Evolutionary conservation across 2,113 vertebrate genomes (phyloP).

Genomic region (Cercopithecus mona): DNA sequence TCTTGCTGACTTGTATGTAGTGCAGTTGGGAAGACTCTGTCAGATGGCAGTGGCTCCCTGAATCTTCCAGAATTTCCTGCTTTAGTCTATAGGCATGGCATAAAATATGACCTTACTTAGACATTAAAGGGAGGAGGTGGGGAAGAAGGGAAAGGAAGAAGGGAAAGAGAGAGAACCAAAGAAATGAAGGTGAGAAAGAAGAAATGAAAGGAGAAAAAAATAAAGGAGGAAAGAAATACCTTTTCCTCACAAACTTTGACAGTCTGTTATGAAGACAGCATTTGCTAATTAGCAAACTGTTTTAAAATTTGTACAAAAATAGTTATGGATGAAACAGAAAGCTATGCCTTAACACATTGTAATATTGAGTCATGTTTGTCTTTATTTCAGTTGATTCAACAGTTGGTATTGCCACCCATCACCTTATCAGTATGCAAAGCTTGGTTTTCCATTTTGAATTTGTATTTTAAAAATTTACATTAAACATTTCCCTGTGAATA

Average conservation of each 20-base stretch:
- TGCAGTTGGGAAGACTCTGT: not conserved
- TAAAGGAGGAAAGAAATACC: not conserved
- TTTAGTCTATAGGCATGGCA: not conserved
- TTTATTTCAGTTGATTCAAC: conserved; percentile 11
- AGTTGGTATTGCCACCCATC: conserved; percentile 11
- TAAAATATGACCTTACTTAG: not conserved
- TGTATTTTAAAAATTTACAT: not conserved
- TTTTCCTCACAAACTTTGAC: not conserved
- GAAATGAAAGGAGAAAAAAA: not conserved
- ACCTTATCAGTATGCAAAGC: conserved; percentile 42
- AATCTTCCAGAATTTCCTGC: not conserved
- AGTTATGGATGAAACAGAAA: conserved; percentile 31
- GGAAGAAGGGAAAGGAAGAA: rapidly evolving
- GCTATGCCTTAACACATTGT: conserved; percentile 6
- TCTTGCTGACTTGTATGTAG: not conserved
- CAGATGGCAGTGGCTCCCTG: not conserved
- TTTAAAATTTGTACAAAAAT: conserved; percentile 43
- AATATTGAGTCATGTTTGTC: conserved; percentile 17
- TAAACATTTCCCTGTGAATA: conserved; percentile 12
- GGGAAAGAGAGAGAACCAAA: not conserved
- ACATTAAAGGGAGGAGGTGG: not conserved
- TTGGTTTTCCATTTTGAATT: conserved; percentile 32
- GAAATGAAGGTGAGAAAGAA: not conserved
- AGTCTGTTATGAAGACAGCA: not conserved
- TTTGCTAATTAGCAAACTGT: conserved; percentile 6